Percentiles rank a stretch among this genome's conserved stretches.
Evolutionary conservation across 2,113 vertebrate genomes (phyloP).

Genomic region (Alosa alosa): DNA sequence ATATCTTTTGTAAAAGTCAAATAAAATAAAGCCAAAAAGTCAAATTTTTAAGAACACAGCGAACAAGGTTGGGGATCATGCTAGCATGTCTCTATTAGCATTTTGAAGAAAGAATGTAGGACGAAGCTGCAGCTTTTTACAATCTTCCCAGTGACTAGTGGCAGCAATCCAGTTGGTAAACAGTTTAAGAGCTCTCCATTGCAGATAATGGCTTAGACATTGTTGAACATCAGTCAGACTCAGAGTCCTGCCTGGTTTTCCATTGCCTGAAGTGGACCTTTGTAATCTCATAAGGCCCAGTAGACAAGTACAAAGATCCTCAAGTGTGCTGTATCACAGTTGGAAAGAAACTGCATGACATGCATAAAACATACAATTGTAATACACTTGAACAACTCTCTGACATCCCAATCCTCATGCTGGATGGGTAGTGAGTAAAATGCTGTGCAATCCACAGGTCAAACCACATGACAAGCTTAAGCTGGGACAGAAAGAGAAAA

Average conservation of each 20-base stretch:
- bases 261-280: not conserved
- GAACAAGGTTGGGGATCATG: not conserved
- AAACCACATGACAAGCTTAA: not conserved
- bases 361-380: not conserved
- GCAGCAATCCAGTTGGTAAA: not conserved
- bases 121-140: not conserved
- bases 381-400: not conserved
- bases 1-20: too few species aligned
- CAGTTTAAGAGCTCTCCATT: not conserved
- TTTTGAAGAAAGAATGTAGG: not conserved
- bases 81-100: not conserved
- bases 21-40: too few species aligned
- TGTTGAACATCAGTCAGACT: not conserved
- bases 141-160: not conserved
- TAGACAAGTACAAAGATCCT: not conserved
- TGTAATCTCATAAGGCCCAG: not conserved
- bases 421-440: not conserved
- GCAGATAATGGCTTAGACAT: not conserved
- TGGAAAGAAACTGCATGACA: not conserved
- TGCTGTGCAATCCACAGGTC: not conserved
- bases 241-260: not conserved
- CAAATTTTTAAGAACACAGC: too few species aligned
- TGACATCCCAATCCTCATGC: not conserved
- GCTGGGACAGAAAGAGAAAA: not conserved
- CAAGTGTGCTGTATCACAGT: not conserved